These are phyloP conservation scores for Zosterops borbonicus DNA, from an alignment of 2,113 vertebrate species.

Conservation along the genomic window DNA sequence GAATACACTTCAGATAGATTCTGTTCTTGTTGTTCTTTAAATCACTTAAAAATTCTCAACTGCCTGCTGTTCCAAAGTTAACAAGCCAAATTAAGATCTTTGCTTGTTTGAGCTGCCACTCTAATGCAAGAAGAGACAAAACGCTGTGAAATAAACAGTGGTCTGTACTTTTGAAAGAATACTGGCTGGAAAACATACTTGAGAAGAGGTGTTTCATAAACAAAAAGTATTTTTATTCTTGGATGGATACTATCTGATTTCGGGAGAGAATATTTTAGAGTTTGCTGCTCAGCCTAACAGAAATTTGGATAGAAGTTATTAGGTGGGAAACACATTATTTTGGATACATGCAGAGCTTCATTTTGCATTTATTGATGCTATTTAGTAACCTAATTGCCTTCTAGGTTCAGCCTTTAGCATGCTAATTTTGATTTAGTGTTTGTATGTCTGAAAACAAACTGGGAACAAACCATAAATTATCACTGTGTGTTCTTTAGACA, in stretches of 20 bases:
- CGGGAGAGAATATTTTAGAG: constrained; percentile 11
- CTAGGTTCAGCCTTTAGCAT: constrained; percentile 60
- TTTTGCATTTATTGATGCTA: constrained; percentile 65
- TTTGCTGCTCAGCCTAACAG: constrained; percentile 21
- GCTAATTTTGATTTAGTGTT: constrained; percentile 74
- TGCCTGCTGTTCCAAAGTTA: constrained; percentile 15
- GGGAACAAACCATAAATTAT: constrained; percentile 66
- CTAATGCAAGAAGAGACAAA: not conserved
- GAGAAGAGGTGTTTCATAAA: constrained; percentile 4
- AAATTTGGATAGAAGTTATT: constrained; percentile 38
- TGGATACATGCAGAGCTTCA: constrained; percentile 42
- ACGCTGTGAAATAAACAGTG: not conserved
- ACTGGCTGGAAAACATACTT: not conserved
- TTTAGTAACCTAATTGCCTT: constrained; percentile 61
- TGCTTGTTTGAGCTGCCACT: constrained; percentile 15
- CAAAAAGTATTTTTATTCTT: not conserved
- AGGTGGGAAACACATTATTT: constrained; percentile 7
- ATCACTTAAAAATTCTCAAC: not conserved
- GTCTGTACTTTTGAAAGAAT: constrained; percentile 4
- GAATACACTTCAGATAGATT: not conserved
- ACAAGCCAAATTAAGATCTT: constrained; percentile 36
- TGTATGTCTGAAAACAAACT: constrained; percentile 71
- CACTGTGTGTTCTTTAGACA: constrained; percentile 54
- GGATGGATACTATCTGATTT: not conserved
- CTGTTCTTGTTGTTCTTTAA: not conserved